A percentile compares a stretch with the other conserved stretches of the same genome.
Conservation (phyloP, 2,113 vertebrate species). For the Eudyptes chrysolophus region DNA sequence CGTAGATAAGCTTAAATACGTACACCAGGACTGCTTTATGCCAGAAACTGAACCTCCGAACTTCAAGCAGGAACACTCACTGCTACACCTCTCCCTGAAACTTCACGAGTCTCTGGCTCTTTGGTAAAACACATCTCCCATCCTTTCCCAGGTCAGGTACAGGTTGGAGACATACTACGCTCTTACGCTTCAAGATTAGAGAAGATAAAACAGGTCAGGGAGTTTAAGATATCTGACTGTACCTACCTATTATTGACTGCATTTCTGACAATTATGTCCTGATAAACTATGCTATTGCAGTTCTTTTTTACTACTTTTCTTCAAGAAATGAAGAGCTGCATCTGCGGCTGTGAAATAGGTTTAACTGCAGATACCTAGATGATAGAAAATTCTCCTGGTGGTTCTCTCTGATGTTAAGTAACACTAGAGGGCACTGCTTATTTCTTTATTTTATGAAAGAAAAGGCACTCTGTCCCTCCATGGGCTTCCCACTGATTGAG, state of each 20-base stretch:
- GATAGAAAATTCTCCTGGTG: not conserved
- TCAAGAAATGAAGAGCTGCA: not conserved
- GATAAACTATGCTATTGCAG: not conserved
- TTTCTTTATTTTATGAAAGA: not conserved
- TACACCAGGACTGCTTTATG: not conserved
- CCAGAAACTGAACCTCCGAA: not conserved
- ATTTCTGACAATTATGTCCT: not conserved
- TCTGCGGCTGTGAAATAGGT: accelerated
- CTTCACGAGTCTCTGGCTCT: not conserved
- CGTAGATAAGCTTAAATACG: not conserved
- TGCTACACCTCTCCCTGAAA: not conserved
- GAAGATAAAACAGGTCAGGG: not conserved
- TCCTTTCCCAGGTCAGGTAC: not conserved
- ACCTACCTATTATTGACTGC: not conserved
- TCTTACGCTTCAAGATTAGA: not conserved
- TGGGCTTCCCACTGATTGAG: not conserved
- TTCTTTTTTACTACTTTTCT: not conserved
- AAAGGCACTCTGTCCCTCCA: not conserved
- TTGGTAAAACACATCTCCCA: not conserved
- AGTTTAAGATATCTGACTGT: not conserved
- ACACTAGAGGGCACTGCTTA: slow-evolving; percentile 58
- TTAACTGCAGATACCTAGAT: not conserved
- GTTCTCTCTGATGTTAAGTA: not conserved
- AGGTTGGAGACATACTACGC: not conserved
- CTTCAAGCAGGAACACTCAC: not conserved